Evolutionary conservation across 1,140 invertebrate genomes (phyloP).

Genomic region (Saccostrea echinata): DNA sequence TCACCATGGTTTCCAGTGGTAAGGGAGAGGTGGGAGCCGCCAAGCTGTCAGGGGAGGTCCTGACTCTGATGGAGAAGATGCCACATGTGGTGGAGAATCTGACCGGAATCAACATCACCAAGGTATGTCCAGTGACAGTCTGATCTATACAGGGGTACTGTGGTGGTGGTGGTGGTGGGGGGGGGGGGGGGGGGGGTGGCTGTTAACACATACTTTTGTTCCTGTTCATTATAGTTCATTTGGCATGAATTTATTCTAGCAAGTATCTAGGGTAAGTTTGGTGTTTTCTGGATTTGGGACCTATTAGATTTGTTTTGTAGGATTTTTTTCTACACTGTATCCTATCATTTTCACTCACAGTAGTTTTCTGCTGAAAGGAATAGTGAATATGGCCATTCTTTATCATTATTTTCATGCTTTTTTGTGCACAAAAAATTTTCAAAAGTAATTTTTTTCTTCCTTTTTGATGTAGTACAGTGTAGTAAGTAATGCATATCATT

Average conservation of each 20-base stretch:
- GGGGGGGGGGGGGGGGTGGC: too few species aligned
- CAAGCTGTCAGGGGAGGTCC: slow-evolving; percentile 95
- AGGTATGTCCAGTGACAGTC: slow-evolving; percentile 65
- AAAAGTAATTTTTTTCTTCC: too few species aligned
- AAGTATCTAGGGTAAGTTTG: background rate
- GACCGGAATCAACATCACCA: slow-evolving; percentile 93
- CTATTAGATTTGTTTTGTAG: background rate
- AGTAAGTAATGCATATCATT: too few species aligned
- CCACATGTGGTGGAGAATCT: slow-evolving; percentile 93
- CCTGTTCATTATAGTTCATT: background rate
- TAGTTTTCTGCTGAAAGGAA: too few species aligned
- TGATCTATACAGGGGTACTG: background rate
- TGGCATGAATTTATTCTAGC: background rate
- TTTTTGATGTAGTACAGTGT: too few species aligned
- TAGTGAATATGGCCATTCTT: too few species aligned
- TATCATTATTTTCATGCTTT: too few species aligned
- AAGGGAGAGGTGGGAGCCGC: slow-evolving; percentile 94
- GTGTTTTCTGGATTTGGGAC: background rate
- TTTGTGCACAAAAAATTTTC: too few species aligned
- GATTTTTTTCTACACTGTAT: background rate
- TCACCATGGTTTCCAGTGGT: slow-evolving; percentile 97
- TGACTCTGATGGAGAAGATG: slow-evolving; percentile 94
- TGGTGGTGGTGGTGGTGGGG: too few species aligned
- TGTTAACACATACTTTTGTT: too few species aligned
- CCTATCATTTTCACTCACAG: background rate